These are phyloP conservation scores for Dinocampus coccinellae DNA, from an alignment of 2,888 invertebrate genomes.

Conservation along the genomic window DNA sequence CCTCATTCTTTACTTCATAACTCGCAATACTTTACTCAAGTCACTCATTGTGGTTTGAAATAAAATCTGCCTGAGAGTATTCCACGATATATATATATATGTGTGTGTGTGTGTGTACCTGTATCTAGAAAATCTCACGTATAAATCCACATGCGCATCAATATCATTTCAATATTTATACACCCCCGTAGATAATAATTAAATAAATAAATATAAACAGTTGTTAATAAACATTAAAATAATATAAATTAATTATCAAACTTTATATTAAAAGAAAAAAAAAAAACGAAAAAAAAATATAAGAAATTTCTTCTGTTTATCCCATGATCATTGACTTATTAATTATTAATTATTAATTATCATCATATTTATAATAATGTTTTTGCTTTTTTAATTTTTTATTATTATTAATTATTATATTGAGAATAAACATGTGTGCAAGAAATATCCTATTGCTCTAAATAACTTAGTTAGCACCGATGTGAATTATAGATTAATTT, in stretches of 20 bases:
- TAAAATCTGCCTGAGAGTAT: conserved; percentile 69
- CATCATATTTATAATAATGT: too few relatives aligned
- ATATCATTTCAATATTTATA: background rate
- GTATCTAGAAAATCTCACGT: conserved; percentile 58
- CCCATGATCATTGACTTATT: background rate
- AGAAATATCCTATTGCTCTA: conserved; percentile 53
- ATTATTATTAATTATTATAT: background rate
- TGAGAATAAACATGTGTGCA: conserved; percentile 35
- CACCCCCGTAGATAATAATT: background rate
- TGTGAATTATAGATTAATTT: conserved; percentile 6
- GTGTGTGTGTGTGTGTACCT: too few relatives aligned
- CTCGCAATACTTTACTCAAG: conserved; percentile 16
- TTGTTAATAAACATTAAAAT: background rate
- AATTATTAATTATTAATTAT: too few relatives aligned
- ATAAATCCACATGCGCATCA: background rate
- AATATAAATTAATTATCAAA: too few relatives aligned
- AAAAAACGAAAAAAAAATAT: background rate
- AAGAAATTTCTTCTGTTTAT: background rate
- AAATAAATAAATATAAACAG: background rate
- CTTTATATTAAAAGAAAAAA: too few relatives aligned
- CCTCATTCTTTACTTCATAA: background rate
- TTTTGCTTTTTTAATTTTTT: too few relatives aligned
- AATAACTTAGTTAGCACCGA: conserved; percentile 45
- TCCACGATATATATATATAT: conserved; percentile 69
- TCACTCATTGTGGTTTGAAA: conserved; percentile 69